Conservation (phyloP, 2,797 vertebrate species). For the Rhinophrynus dorsalis region DNA sequence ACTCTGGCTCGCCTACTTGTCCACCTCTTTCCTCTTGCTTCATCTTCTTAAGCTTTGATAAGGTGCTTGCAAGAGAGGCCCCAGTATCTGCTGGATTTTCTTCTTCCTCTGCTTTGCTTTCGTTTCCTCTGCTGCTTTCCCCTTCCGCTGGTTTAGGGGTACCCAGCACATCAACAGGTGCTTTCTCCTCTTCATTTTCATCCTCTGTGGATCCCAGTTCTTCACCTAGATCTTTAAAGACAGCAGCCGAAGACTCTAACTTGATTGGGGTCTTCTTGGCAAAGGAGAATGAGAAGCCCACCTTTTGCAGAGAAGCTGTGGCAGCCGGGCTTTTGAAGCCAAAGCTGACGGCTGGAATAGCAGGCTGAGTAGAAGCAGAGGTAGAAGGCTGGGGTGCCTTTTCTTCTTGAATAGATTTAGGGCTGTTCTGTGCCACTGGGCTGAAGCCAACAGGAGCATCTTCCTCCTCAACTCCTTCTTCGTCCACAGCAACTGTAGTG, state of each 20-base stretch:
- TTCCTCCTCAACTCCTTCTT: slow-evolving; percentile 81
- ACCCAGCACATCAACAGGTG: slow-evolving; percentile 51
- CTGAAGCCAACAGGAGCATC: slow-evolving; percentile 63
- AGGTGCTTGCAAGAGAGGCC: slow-evolving; percentile 80
- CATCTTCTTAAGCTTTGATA: slow-evolving; percentile 96
- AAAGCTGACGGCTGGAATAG: slow-evolving; percentile 75
- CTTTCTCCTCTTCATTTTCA: slow-evolving; percentile 67
- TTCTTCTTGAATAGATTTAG: slow-evolving; percentile 42
- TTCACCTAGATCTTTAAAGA: slow-evolving; percentile 89
- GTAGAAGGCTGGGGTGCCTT: neutral
- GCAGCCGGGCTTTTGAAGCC: slow-evolving; percentile 78
- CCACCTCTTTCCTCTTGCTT: slow-evolving; percentile 86
- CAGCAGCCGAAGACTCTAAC: slow-evolving; percentile 90
- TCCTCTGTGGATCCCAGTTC: slow-evolving; percentile 71
- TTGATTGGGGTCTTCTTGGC: slow-evolving; percentile 95
- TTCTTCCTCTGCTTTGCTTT: slow-evolving; percentile 71
- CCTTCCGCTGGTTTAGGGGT: slow-evolving; percentile 64
- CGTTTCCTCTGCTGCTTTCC: slow-evolving; percentile 59
- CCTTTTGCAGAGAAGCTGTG: slow-evolving; percentile 78
- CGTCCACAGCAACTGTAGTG: slow-evolving; percentile 90
- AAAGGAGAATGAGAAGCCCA: slow-evolving; percentile 95
- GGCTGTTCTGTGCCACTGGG: slow-evolving; percentile 52
- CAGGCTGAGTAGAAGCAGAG: slow-evolving; percentile 48
- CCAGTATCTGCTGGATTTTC: slow-evolving; percentile 79
- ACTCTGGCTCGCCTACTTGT: slow-evolving; percentile 83